Conservation (phyloP, 2,797 vertebrate species). For the Phataginus tetradactyla region DNA sequence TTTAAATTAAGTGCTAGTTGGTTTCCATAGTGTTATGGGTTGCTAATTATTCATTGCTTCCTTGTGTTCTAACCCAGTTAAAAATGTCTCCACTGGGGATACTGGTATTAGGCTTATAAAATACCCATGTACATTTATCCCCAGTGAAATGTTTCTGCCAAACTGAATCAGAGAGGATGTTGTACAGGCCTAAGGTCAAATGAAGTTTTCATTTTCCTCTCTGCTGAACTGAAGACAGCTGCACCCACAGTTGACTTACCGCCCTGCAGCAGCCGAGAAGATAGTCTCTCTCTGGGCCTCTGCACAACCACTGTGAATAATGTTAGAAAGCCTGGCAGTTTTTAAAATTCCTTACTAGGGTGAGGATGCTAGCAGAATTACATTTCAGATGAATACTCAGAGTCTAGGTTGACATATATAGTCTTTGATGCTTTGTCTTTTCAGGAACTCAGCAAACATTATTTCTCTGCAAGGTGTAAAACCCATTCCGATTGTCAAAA, state of each 20-base stretch:
- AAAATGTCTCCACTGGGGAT: not conserved
- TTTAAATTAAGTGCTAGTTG: slow-evolving; percentile 10
- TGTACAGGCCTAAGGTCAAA: slow-evolving; percentile 37
- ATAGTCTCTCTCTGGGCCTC: not conserved
- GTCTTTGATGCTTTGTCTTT: not conserved
- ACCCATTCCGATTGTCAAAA: not conserved
- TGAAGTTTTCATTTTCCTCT: slow-evolving; percentile 55
- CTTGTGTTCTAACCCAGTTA: not conserved
- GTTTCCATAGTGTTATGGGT: not conserved
- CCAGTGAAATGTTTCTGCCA: not conserved
- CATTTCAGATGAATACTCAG: slow-evolving; percentile 20
- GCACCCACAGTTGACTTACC: not conserved
- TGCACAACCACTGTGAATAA: not conserved
- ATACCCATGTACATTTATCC: not conserved
- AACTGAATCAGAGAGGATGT: not conserved
- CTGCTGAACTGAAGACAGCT: not conserved
- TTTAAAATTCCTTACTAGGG: not conserved
- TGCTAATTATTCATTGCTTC: not conserved
- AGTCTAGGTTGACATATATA: not conserved
- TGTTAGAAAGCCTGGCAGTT: not conserved
- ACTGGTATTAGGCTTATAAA: not conserved
- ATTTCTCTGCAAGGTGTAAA: not conserved
- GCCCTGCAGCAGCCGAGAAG: not conserved
- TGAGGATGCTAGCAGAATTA: not conserved
- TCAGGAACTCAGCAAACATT: not conserved